Base-by-base conservation (phyloP, 1,140 invertebrate species). In the Trachymyrmex cornetzi region DNA sequence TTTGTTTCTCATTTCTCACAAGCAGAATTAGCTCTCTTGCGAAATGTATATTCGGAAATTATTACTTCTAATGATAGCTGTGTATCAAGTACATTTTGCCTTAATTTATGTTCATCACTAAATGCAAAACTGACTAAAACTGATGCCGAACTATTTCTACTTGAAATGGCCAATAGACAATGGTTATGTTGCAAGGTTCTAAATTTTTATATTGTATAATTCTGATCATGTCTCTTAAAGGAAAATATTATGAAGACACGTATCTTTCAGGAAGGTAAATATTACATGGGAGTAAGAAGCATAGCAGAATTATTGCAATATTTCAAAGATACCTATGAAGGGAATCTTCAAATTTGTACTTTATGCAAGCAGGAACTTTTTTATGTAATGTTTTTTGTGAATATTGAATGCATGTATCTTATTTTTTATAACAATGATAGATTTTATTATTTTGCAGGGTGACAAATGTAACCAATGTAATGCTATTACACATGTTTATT, bases 261-360 rank as follows among this genome's bases (percentile, higher is more conserved):
- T 0, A 30, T 71, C 66, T 80, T 50, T 53, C 7, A 93, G 94
- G 55, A 93, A 82, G 94, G 93, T 6, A 82, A 79, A 75, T 90
- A 89, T 38, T 95, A 92, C 9, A 93, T 95, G 63, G 94, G 94
- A 81, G 89, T 93, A 24, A 77, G 94, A 87, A 95, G 94, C 72
- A 91, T 93, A 87, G 89, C 88, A 48, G 94, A 95, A 86, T 67
- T 95, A 74, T 85, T 92, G 79, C 92, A 91, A 72, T 95, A 94
- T 79, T 94, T 94, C 67, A 92, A 85, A 87, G 77, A 88, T 9
- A 93, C 92, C 1, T 93, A 93, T 44, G 67, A 90, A 5, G 86
- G 90, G 14, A 74, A 87, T 64, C 86, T 95, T 80, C 27, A 79
- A 12, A 90, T 80, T 19, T 95, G 94, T 71, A 53, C 57, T 69